Base-by-base conservation (phyloP, 2,888 invertebrate genomes). In the Dendrolimus houi region DNA sequence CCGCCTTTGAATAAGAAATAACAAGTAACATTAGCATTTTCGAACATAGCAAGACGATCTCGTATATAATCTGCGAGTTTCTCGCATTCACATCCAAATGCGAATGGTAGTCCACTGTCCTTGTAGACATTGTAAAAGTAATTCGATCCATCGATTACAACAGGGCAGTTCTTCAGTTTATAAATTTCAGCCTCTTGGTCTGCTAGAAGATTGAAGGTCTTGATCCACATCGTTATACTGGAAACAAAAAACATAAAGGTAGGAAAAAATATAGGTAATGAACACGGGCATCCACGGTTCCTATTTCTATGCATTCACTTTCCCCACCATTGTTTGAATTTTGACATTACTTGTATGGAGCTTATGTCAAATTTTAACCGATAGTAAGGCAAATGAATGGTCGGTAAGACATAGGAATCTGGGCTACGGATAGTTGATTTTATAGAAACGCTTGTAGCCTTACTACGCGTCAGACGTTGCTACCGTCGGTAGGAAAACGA, bases 111-210 rank as follows among this genome's bases (percentile, higher is more conserved):
- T 0, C 40, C 17, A 52, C 68, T 70, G 0, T 64, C 7, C 29
- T 65, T 6, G 54, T 79, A 80, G 7, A 63, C 53, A 0, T 56
- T 0, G 54, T 71, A 69, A 7, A 80, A 71, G 53, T 70, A 68
- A 47, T 73, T 72, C 13, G 75, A 72, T 0, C 65, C 81, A 47
- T 81, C 81, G 1, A 81, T 70, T 1, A 81, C 79, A 0, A 81
- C 66, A 0, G 56, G 41, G 42, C 68, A 64, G 40, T 78, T 58
- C 41, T 64, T 68, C 12, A 47, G 47, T 47, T 9, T 47, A 12
- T 47, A 47, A 10, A 47, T 47, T 47, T 47, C 47, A 47, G 47
- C 12, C 2, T 47, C 9, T 47, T 9, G 9, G 1, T 47, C 47
- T 2, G 47, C 47, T 10, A 47, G 6, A 47, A 47, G 9, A 12